phyloP scores from a whole-genome alignment of 2,888 invertebrate genomes.

The Electrophaes corylata region DNA sequence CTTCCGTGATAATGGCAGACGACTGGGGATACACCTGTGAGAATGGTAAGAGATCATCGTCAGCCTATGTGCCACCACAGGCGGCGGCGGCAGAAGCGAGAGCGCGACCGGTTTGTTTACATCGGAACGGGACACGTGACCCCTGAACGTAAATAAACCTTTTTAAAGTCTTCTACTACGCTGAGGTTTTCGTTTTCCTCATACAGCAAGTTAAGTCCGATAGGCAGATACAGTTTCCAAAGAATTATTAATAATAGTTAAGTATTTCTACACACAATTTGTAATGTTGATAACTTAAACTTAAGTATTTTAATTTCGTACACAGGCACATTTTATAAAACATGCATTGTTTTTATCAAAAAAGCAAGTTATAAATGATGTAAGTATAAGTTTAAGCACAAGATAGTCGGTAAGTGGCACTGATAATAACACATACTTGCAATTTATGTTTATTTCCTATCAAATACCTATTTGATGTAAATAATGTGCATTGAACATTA shows the following conservation, averaged over 20 bases:
- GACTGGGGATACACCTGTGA: conserved; percentile 86
- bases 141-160: conserved; percentile 58
- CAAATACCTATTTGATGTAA: conserved; percentile 10
- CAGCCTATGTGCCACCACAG: no score
- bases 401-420: conserved; percentile 15
- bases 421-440: conserved; percentile 28
- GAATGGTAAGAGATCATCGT: conserved; percentile 79
- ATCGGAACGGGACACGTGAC: conserved; percentile 71
- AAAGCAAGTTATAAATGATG: conserved; percentile 6
- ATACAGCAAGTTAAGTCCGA: conserved; percentile 12
- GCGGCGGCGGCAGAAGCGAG: conserved; percentile 48
- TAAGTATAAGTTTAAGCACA: conserved; percentile 8
- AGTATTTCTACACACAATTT: not conserved
- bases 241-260: not conserved
- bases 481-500: conserved; percentile 19
- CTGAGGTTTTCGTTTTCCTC: conserved; percentile 38
- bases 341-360: not conserved
- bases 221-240: conserved; percentile 8
- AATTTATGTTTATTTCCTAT: conserved; percentile 24
- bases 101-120: conserved; percentile 79
- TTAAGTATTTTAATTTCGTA: not conserved
- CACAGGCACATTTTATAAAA: not conserved
- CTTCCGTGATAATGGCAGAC: conserved; percentile 69
- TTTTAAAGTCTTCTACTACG: conserved; percentile 36
- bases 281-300: not conserved